phyloP scores from a whole-genome alignment of 2,888 invertebrate species.

The Scaptomyza reducta region DNA sequence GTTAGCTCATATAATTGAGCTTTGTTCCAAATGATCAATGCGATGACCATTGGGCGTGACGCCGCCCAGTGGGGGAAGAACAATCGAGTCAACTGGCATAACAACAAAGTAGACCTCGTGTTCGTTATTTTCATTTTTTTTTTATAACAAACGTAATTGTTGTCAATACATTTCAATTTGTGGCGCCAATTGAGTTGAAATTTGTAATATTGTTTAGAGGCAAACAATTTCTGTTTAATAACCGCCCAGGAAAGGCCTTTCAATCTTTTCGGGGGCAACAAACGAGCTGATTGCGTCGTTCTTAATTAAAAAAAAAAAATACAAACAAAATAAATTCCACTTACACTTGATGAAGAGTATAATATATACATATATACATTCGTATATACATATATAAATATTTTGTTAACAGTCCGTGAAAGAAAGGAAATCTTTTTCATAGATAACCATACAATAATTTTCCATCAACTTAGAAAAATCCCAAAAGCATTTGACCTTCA shows the following conservation, averaged over 20 bases:
- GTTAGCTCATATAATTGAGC: conserved; percentile 52
- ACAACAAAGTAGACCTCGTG: conserved; percentile 40
- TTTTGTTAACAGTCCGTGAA: conserved; percentile 6
- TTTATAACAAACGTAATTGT: conserved; percentile 48
- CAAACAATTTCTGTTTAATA: conserved; percentile 44
- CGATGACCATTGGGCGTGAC: conserved; percentile 32
- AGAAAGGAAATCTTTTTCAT: conserved; percentile 4
- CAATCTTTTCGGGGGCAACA: conserved; percentile 52
- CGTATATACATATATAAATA: conserved; percentile 4
- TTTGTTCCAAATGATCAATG: conserved; percentile 46
- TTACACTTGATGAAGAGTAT: neutral
- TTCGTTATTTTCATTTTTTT: conserved; percentile 38
- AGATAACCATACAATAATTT: neutral
- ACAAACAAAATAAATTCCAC: conserved; percentile 18
- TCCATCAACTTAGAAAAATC: too few species aligned
- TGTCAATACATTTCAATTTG: conserved; percentile 65
- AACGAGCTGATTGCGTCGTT: conserved; percentile 44
- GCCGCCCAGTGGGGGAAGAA: conserved; percentile 16
- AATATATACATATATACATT: neutral
- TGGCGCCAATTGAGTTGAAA: conserved; percentile 62
- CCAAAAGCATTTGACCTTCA: neutral
- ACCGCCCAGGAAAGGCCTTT: conserved; percentile 56
- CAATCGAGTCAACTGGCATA: conserved; percentile 26
- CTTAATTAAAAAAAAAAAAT: conserved; percentile 17
- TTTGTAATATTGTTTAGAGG: conserved; percentile 45